Evolutionary conservation across 2,113 vertebrate species (phyloP), one percentile per base, ranked within the genome.

Genomic region (Ranitomeya variabilis): DNA sequence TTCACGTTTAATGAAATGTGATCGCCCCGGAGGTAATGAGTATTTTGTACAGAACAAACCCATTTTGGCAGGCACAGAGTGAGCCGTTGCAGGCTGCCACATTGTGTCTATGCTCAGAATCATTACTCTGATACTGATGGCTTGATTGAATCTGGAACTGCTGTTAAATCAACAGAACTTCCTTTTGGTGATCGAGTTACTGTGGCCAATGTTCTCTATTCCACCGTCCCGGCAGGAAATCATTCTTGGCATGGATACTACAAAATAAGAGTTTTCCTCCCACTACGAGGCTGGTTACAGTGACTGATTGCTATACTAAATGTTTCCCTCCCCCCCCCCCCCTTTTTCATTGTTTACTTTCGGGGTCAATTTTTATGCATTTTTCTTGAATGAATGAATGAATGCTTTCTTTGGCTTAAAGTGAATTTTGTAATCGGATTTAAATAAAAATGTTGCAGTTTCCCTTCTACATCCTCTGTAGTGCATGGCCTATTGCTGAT

Each of bases 111-210:
- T 59, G 84, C 71, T 86, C 31, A 51, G 67, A 54, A 85, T 86
- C 59, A 77, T 86, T 73, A 73, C 31, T 78, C n/a, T 26, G 69
- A 85, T 84, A 54, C 64, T 74, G 54, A 85, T 85, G 67, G 83
- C 59, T 74, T 73, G 83, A 85, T 74, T 85, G 52, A 85, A 76
- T 76, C 83, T 85, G 54, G 54, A 74, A 74, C 69, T 85, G 83
- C 83, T 85, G 83, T 60, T 85, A 66, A 59, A 85, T 85, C 55
- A 76, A 74, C 83, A 85, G 23, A 69, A 84, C 82, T 84, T 84
- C 82, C 82, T 84, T 84, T 84, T 87, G 76, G 62, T 80, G 76
- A 87, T 87, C 62, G 62, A 87, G 77, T 87, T 80, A 80, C 51
- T 54, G 76, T 26, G 26, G 77, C 64, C 60, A 80, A 67, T 87